phyloP scores from a whole-genome alignment of 2,113 vertebrate species.

The Zapus hudsonius region DNA sequence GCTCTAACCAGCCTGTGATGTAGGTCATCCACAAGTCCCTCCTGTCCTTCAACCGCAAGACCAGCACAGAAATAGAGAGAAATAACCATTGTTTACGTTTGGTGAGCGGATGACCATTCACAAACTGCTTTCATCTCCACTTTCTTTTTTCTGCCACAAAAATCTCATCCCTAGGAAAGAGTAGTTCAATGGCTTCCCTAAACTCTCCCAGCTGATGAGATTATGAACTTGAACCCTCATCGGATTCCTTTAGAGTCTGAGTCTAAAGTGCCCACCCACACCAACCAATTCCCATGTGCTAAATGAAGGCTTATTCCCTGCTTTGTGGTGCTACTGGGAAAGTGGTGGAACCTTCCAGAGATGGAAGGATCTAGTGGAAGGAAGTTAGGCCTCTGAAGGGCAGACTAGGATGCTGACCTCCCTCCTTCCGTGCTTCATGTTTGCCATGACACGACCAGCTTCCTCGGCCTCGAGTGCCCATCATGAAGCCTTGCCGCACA shows the following conservation, averaged over 20 bases:
- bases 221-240: neutral
- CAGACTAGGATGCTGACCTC: no score
- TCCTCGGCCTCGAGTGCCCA: neutral
- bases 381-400: neutral
- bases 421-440: neutral
- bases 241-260: neutral
- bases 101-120: slow-evolving; percentile 13
- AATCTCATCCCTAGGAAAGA: neutral
- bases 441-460: neutral
- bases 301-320: neutral
- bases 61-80: neutral
- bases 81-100: neutral
- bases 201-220: neutral
- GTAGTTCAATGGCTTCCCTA: neutral
- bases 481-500: neutral
- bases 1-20: neutral
- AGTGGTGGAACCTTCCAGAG: neutral
- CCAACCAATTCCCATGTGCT: neutral
- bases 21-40: neutral
- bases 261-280: neutral
- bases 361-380: neutral
- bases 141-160: slow-evolving; percentile 3
- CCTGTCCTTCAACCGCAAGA: neutral
- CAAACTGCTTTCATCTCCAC: neutral
- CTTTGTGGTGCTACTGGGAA: neutral